Evolutionary conservation across 2,888 invertebrate species (phyloP).

Genomic region (Eupithecia vulgata): DNA sequence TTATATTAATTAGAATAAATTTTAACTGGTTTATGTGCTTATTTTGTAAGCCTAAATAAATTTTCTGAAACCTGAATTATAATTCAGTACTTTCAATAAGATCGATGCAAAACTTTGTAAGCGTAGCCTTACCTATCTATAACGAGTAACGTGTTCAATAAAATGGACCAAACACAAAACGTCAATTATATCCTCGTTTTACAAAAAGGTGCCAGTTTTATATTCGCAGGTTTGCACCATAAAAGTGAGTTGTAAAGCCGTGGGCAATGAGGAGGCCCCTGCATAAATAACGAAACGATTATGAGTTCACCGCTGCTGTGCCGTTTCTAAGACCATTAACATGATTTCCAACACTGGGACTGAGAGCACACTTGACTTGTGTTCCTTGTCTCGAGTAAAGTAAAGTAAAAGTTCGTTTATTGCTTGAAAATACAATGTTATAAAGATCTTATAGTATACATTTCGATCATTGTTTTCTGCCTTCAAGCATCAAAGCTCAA

Average conservation of each 20-base stretch:
- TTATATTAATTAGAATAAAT: too few relatives aligned
- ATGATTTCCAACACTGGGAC: background rate
- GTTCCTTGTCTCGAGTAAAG: background rate
- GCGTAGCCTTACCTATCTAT: background rate
- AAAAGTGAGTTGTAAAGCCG: constrained; percentile 27
- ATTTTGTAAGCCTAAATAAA: too few relatives aligned
- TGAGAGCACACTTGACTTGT: background rate
- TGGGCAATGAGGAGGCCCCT: constrained; percentile 27
- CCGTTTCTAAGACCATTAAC: background rate
- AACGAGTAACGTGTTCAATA: background rate
- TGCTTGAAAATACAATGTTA: too few relatives aligned
- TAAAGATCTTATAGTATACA: too few relatives aligned
- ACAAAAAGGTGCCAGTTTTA: constrained; percentile 6
- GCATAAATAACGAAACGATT: constrained; percentile 34
- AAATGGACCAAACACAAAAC: background rate
- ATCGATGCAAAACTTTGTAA: background rate
- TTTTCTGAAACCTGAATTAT: too few relatives aligned
- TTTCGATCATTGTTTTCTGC: too few relatives aligned
- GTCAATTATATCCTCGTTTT: background rate
- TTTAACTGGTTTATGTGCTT: too few relatives aligned
- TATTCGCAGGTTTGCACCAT: constrained; percentile 7
- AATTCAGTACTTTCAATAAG: background rate
- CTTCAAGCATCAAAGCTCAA: too few relatives aligned
- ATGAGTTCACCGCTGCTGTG: constrained; percentile 4
- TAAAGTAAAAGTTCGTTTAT: too few relatives aligned